Evolutionary conservation across 2,888 invertebrate species (phyloP).

Genomic region (Metopia argyrocephala): DNA sequence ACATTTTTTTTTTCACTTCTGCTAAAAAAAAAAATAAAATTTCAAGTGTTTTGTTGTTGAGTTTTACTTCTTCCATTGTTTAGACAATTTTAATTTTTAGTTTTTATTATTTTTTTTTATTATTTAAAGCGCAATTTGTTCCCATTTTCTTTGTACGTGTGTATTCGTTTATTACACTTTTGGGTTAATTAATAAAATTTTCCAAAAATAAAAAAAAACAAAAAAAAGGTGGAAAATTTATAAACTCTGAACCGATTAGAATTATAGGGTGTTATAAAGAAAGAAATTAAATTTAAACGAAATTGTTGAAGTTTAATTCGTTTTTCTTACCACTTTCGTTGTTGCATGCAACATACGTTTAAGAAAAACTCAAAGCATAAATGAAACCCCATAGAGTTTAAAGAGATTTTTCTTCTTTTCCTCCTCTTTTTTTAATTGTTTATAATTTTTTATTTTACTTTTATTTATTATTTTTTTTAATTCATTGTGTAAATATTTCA

Average conservation of each 20-base stretch:
- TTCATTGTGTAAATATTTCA: constrained; percentile 21
- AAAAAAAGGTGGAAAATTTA: no score
- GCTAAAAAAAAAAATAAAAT: no score
- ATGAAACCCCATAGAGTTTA: not conserved
- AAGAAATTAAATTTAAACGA: no score
- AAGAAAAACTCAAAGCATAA: not conserved
- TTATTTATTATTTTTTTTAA: constrained; percentile 1
- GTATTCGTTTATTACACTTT: no score
- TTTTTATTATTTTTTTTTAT: constrained; percentile 5
- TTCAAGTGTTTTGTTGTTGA: constrained; percentile 30
- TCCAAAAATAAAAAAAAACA: no score
- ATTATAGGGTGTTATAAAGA: not conserved
- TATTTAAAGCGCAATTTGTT: not conserved
- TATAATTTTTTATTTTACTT: not conserved
- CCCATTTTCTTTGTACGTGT: constrained; percentile 29
- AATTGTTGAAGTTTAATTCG: no score
- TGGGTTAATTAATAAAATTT: constrained; percentile 3
- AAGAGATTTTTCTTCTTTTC: not conserved
- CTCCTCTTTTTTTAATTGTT: no score
- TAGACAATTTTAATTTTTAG: constrained; percentile 27
- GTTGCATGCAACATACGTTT: not conserved
- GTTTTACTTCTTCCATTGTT: constrained; percentile 6
- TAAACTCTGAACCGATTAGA: not conserved
- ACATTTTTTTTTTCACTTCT: constrained; percentile 17
- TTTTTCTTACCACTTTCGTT: not conserved